Evolutionary conservation across 2,113 vertebrate species (phyloP).

Genomic region (Cricetomys ansorgei): DNA sequence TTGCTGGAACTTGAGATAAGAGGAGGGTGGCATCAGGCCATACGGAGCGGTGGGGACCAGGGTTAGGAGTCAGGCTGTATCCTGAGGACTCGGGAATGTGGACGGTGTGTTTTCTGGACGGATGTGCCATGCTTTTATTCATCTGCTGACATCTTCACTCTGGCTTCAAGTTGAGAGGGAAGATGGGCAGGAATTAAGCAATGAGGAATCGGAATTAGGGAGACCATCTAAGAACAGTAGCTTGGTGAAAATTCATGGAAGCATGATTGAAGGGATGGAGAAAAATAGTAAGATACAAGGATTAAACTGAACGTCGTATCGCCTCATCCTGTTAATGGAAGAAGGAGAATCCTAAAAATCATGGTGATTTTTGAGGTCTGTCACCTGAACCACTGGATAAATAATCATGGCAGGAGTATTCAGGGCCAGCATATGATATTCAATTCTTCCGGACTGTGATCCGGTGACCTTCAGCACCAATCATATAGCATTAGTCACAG

Average conservation of each 20-base stretch:
- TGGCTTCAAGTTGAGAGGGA: background rate
- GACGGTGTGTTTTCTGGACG: background rate
- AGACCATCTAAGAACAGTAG: background rate
- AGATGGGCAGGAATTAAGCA: background rate
- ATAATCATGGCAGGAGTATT: background rate
- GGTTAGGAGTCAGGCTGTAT: background rate
- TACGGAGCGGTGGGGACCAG: background rate
- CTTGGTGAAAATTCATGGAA: background rate
- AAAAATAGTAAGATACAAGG: background rate
- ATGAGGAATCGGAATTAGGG: background rate
- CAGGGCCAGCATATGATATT: background rate
- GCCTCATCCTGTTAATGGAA: background rate
- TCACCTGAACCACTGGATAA: background rate
- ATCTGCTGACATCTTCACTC: background rate
- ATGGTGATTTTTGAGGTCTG: background rate
- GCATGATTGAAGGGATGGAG: background rate
- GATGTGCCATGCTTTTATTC: background rate
- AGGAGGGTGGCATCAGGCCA: background rate
- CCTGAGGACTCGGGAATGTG: background rate
- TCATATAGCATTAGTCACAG: background rate
- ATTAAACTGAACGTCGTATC: background rate
- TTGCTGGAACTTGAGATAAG: fast-evolving
- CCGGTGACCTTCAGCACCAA: background rate
- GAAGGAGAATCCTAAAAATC: background rate
- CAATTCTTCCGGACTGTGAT: background rate